These are phyloP conservation scores for Tanytarsus gracilentus DNA, from an alignment of 2,888 invertebrate genomes.

Conservation along the genomic window DNA sequence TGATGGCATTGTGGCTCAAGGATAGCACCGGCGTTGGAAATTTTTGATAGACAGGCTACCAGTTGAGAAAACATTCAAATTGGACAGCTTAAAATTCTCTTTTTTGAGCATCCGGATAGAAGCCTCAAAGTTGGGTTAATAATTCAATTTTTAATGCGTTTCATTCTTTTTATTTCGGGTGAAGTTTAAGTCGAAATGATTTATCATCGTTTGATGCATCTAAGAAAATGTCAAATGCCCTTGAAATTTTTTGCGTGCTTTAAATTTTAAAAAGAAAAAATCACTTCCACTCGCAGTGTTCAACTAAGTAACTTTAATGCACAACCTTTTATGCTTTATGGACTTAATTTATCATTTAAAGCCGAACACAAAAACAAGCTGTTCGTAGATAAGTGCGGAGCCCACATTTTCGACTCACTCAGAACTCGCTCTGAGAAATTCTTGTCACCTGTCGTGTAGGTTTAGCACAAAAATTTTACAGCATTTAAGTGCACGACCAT, in stretches of 20 bases:
- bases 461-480: background rate
- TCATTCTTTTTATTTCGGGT: too few relatives aligned
- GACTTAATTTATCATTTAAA: background rate
- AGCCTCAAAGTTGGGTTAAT: background rate
- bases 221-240: too few relatives aligned
- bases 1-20: background rate
- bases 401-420: background rate
- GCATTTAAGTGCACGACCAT: too few relatives aligned
- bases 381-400: background rate
- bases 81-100: background rate
- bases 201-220: background rate
- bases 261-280: too few relatives aligned
- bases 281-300: too few relatives aligned
- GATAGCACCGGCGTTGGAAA: background rate
- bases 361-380: background rate
- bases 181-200: background rate
- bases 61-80: background rate
- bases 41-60: background rate
- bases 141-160: too few relatives aligned
- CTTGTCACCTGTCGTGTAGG: slow-evolving; percentile 1
- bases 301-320: too few relatives aligned
- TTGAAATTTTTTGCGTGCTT: background rate
- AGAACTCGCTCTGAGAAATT: background rate
- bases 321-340: too few relatives aligned
- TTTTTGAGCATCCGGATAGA: background rate